Evolutionary conservation across 1,140 invertebrate genomes (phyloP).

Genomic region (Drosophila orena): DNA sequence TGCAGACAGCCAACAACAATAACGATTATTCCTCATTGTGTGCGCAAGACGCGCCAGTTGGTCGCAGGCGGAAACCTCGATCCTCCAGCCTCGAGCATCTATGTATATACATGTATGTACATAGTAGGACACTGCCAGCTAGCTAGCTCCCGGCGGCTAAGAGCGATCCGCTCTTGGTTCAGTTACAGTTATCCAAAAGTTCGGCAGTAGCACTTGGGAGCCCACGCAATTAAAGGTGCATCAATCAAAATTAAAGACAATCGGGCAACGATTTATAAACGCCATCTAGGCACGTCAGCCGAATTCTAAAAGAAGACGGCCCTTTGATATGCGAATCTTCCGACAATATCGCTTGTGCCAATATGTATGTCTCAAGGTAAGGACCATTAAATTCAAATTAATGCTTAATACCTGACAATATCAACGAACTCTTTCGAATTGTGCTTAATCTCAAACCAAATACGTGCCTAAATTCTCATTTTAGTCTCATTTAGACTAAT

Average conservation of each 20-base stretch:
- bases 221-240: conserved; percentile 54
- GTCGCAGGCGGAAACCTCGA: conserved; percentile 41
- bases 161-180: conserved; percentile 4
- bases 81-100: conserved; percentile 19
- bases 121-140: conserved; percentile 18
- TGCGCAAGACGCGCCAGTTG: conserved; percentile 60
- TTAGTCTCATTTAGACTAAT: too few species aligned
- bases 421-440: not conserved
- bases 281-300: conserved; percentile 24
- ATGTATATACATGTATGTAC: not conserved
- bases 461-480: not conserved
- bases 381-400: conserved; percentile 72
- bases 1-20: conserved; percentile 55
- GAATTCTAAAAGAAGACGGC: conserved; percentile 26
- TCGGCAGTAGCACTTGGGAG: conserved; percentile 40
- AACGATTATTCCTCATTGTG: conserved; percentile 78
- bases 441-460: not conserved
- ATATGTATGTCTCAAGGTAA: conserved; percentile 45
- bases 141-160: conserved; percentile 12
- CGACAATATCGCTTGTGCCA: conserved; percentile 35
- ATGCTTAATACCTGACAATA: conserved; percentile 4
- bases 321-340: conserved; percentile 11
- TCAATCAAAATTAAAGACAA: conserved; percentile 73
- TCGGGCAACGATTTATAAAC: conserved; percentile 44
- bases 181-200: conserved; percentile 38